A percentile compares a stretch with the other conserved stretches of the same genome.
phyloP scores from a whole-genome alignment of 2,797 vertebrate species.

The Antrozous pallidus region DNA sequence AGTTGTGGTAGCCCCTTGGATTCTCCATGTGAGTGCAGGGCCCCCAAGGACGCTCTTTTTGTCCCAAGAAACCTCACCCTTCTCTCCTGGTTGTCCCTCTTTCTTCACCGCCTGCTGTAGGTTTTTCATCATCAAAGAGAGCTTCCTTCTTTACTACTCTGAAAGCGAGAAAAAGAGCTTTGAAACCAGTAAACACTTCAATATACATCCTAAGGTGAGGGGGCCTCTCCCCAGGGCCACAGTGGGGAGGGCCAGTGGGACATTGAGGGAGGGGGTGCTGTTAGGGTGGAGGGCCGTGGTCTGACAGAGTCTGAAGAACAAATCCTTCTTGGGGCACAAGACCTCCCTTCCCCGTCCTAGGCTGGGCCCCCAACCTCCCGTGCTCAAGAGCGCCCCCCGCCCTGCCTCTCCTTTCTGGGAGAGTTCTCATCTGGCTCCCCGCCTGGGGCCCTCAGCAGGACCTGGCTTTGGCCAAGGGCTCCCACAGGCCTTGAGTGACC shows the following conservation, averaged over 20 bases:
- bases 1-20: not conserved
- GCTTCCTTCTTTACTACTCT: constrained; percentile 96
- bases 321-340: not conserved
- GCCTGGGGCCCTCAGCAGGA: not conserved
- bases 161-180: constrained; percentile 95
- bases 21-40: not conserved
- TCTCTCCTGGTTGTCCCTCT: not conserved
- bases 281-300: not conserved
- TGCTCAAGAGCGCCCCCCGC: not conserved
- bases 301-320: not conserved
- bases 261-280: accelerated
- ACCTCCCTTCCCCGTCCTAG: not conserved
- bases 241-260: accelerated
- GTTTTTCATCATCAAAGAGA: constrained; percentile 99
- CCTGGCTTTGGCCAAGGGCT: not conserved
- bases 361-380: not conserved
- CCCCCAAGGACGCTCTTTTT: not conserved
- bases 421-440: not conserved
- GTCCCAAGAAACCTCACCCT: not conserved
- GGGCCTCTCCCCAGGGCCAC: not conserved
- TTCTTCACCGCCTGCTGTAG: constrained; percentile 72
- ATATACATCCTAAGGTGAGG: constrained; percentile 97
- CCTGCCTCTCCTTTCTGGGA: not conserved
- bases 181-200: constrained; percentile 95
- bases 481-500: not conserved